Conservation (phyloP, 2,888 invertebrate species). For the Flexamia atlantica region DNA sequence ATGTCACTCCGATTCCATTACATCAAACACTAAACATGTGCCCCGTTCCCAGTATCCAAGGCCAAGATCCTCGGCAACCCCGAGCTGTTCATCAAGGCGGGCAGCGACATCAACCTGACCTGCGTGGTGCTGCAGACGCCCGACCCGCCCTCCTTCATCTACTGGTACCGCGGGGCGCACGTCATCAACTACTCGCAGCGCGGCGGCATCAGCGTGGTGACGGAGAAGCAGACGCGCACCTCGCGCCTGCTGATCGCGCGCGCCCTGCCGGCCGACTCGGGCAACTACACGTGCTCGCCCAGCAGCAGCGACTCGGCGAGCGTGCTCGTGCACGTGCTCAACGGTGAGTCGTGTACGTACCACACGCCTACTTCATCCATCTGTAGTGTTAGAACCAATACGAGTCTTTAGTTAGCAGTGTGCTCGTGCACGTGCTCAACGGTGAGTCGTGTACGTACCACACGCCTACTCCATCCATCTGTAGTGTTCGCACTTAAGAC, state of each 20-base stretch:
- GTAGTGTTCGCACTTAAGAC: too few species aligned
- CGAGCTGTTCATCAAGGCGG: conserved; percentile 92
- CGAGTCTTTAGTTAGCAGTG: too few species aligned
- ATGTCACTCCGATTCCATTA: too few species aligned
- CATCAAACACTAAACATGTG: too few species aligned
- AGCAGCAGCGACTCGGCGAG: conserved; percentile 85
- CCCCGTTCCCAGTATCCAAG: conserved; percentile 85
- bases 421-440: conserved; percentile 90
- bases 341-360: conserved; percentile 76
- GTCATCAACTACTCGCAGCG: conserved; percentile 79
- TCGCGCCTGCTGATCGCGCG: conserved; percentile 78
- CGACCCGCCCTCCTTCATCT: conserved; percentile 87
- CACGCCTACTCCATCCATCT: too few species aligned
- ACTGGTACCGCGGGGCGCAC: conserved; percentile 78
- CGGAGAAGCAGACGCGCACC: conserved; percentile 77
- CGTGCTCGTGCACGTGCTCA: conserved; percentile 90
- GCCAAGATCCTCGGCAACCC: conserved; percentile 92
- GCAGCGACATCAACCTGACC: conserved; percentile 94
- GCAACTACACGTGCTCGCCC: conserved; percentile 83
- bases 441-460: conserved; percentile 74
- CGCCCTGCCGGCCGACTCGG: conserved; percentile 80
- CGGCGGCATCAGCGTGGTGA: conserved; percentile 78
- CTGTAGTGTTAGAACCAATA: too few species aligned
- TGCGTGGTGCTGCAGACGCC: conserved; percentile 91
- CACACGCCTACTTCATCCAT: too few species aligned